Evolutionary conservation across 2,797 vertebrate species (phyloP).

Genomic region (Alca torda): DNA sequence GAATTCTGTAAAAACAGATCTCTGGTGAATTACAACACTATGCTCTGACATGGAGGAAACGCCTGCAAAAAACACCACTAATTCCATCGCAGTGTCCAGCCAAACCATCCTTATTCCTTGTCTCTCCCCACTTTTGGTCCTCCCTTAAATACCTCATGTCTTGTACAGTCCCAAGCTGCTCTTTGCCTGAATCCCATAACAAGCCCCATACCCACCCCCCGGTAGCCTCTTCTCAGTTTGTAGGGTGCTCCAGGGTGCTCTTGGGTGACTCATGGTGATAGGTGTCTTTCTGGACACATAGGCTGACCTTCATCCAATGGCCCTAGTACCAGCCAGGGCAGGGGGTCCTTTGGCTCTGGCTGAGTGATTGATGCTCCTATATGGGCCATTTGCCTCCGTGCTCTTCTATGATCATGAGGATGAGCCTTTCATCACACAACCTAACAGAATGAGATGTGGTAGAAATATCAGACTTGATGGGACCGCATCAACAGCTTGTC

Average conservation of each 20-base stretch:
- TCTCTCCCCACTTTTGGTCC: accelerated
- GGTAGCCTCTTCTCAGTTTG: too few relatives aligned
- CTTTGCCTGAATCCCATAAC: not conserved
- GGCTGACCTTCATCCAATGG: not conserved
- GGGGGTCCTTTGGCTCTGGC: not conserved
- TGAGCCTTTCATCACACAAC: not conserved
- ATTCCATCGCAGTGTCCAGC: not conserved
- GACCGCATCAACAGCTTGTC: not conserved
- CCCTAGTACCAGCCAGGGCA: too few relatives aligned
- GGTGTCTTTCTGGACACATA: too few relatives aligned
- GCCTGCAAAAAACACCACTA: accelerated
- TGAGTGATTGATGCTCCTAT: not conserved
- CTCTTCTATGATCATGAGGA: not conserved
- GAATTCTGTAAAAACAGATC: not conserved
- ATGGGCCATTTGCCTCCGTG: not conserved
- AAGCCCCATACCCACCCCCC: accelerated
- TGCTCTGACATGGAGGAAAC: not conserved
- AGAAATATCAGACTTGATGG: too few relatives aligned
- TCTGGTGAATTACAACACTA: not conserved
- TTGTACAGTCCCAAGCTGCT: not conserved
- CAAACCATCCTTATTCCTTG: not conserved
- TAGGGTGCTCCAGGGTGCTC: not conserved
- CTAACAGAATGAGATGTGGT: not conserved
- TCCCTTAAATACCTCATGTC: not conserved
- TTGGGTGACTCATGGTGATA: too few relatives aligned